Conservation (phyloP, 1,140 invertebrate genomes). For the Micrasema longulum region DNA sequence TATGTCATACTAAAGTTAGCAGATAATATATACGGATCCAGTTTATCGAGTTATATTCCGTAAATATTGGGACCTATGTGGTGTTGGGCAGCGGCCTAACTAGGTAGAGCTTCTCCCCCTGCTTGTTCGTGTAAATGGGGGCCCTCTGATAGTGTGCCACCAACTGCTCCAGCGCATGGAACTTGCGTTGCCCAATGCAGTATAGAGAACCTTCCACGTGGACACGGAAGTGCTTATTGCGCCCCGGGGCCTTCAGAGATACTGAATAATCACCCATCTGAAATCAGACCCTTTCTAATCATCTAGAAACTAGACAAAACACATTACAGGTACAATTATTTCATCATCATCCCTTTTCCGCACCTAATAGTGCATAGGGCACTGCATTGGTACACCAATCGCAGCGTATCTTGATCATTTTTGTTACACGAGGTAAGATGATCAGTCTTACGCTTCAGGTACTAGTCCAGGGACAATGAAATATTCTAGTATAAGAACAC, state of each 20-base stretch:
- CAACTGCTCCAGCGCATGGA: slow-evolving; percentile 94
- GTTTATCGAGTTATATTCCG: not conserved
- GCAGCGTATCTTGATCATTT: too few species aligned
- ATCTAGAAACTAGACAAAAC: too few species aligned
- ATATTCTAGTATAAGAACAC: too few species aligned
- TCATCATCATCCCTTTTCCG: too few species aligned
- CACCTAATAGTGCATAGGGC: too few species aligned
- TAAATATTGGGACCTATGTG: slow-evolving; percentile 40
- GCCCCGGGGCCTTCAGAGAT: slow-evolving; percentile 95
- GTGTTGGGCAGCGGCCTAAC: slow-evolving; percentile 82
- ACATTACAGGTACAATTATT: too few species aligned
- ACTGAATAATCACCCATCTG: slow-evolving; percentile 99
- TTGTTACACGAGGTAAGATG: too few species aligned
- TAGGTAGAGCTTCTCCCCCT: slow-evolving; percentile 92
- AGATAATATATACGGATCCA: slow-evolving; percentile 30
- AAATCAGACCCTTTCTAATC: too few species aligned
- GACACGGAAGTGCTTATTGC: slow-evolving; percentile 99
- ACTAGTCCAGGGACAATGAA: too few species aligned
- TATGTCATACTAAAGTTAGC: not conserved
- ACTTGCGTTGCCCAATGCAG: slow-evolving; percentile 98
- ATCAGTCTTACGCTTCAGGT: too few species aligned
- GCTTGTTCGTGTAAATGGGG: slow-evolving; percentile 97
- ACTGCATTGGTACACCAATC: too few species aligned
- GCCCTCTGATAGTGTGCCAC: slow-evolving; percentile 98
- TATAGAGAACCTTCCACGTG: slow-evolving; percentile 94